Conservation (phyloP, 1,140 invertebrate species). For the Bombus breviceps region DNA sequence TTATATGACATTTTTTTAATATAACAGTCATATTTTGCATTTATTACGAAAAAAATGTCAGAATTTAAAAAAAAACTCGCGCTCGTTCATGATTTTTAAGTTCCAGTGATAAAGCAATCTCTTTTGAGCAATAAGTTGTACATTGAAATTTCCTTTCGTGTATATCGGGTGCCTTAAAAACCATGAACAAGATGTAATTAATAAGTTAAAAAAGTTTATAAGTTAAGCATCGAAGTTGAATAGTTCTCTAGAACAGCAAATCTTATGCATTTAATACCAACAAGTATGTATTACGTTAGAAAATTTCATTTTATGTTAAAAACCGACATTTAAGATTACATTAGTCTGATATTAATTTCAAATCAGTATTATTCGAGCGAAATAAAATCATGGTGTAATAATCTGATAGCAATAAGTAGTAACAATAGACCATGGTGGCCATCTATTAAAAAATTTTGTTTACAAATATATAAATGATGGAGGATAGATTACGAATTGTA, state of each 20-base stretch:
- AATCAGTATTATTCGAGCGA: conserved; percentile 77
- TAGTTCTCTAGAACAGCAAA: conserved; percentile 53
- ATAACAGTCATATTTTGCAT: conserved; percentile 27
- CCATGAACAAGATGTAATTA: conserved; percentile 67
- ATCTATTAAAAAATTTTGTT: conserved; percentile 66
- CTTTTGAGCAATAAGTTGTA: conserved; percentile 47
- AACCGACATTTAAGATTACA: conserved; percentile 42
- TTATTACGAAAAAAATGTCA: conserved; percentile 10
- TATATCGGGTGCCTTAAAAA: conserved; percentile 70
- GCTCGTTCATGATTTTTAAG: conserved; percentile 67
- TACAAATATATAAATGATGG: conserved; percentile 48
- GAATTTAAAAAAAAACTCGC: conserved; percentile 32
- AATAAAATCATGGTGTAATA: conserved; percentile 69
- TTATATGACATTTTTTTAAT: conserved; percentile 17
- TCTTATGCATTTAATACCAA: conserved; percentile 49
- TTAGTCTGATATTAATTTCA: conserved; percentile 69
- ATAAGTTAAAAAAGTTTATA: conserved; percentile 54
- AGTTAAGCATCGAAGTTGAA: conserved; percentile 48
- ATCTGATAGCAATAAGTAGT: conserved; percentile 68
- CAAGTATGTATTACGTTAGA: conserved; percentile 36
- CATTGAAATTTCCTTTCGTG: conserved; percentile 46
- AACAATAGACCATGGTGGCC: conserved; percentile 76
- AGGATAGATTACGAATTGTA: conserved; percentile 24
- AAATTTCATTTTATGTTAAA: conserved; percentile 51
- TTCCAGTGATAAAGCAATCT: conserved; percentile 47